A percentile compares a stretch with the other conserved stretches of the same genome.
Evolutionary conservation across 2,797 vertebrate species (phyloP).

Genomic region (Coluber constrictor): DNA sequence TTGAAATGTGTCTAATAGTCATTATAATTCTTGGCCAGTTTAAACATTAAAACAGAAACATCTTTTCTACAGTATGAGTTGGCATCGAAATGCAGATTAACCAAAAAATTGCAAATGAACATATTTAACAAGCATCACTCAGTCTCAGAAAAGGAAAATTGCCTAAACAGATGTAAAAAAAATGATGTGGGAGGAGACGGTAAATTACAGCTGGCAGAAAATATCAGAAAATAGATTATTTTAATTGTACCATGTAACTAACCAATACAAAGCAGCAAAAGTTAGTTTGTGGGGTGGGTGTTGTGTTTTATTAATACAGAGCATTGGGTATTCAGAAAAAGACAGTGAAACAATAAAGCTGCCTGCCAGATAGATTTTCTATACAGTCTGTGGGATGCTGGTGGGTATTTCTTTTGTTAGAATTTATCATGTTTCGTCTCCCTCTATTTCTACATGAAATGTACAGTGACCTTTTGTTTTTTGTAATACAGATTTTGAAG

Average conservation of each 20-base stretch:
- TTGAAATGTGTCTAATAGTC: not conserved
- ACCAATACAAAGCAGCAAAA: not conserved
- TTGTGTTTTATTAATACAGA: constrained; percentile 2
- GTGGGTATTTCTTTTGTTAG: not conserved
- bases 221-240: not conserved
- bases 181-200: not conserved
- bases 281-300: not conserved
- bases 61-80: not conserved
- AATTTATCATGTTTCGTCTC: not conserved
- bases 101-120: not conserved
- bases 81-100: not conserved
- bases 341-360: not conserved
- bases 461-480: not conserved
- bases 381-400: not conserved
- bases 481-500: not conserved
- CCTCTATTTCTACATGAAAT: not conserved
- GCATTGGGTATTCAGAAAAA: not conserved
- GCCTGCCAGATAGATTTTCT: not conserved
- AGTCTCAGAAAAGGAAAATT: not conserved
- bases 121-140: not conserved
- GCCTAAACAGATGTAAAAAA: not conserved
- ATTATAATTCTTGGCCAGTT: not conserved
- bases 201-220: not conserved
- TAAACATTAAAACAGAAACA: not conserved
- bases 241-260: not conserved